Conservation (phyloP, 1,140 invertebrate species). For the Cydia strobilella region DNA sequence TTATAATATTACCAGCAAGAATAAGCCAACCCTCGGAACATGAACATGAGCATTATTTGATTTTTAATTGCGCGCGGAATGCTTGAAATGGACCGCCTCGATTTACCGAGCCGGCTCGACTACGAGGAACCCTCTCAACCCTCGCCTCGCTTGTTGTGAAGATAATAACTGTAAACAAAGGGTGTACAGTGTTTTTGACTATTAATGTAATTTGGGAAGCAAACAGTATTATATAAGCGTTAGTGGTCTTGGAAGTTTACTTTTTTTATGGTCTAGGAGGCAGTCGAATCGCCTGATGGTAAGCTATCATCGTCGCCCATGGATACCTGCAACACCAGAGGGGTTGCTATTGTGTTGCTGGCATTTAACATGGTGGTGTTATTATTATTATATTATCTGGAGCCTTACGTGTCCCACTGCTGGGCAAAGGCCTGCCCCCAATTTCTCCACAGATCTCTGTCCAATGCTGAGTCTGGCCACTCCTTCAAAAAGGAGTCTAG, state of each 20-base stretch:
- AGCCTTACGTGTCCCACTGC: too few relatives aligned
- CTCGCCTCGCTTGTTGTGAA: background rate
- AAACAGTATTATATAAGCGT: background rate
- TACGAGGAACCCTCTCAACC: background rate
- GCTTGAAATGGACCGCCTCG: slow-evolving; percentile 49
- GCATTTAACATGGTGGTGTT: too few relatives aligned
- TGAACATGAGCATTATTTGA: slow-evolving; percentile 67
- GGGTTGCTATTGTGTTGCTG: too few relatives aligned
- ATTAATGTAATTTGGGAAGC: background rate
- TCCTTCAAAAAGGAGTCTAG: too few relatives aligned
- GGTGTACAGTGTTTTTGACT: background rate
- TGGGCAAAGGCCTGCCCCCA: too few relatives aligned
- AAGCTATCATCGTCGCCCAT: too few relatives aligned
- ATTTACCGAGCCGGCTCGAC: background rate
- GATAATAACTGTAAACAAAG: slow-evolving; percentile 7
- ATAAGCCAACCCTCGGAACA: slow-evolving; percentile 4
- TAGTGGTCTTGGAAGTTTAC: background rate
- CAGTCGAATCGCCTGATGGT: too few relatives aligned
- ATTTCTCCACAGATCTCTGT: too few relatives aligned
- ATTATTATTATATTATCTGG: too few relatives aligned
- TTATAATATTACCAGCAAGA: background rate
- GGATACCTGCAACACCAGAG: too few relatives aligned
- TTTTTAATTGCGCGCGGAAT: slow-evolving; percentile 70
- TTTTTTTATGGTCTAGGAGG: too few relatives aligned
- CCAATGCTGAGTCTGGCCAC: too few relatives aligned